Conservation (phyloP, 2,888 invertebrate species). For the Ophion obscuratus region DNA sequence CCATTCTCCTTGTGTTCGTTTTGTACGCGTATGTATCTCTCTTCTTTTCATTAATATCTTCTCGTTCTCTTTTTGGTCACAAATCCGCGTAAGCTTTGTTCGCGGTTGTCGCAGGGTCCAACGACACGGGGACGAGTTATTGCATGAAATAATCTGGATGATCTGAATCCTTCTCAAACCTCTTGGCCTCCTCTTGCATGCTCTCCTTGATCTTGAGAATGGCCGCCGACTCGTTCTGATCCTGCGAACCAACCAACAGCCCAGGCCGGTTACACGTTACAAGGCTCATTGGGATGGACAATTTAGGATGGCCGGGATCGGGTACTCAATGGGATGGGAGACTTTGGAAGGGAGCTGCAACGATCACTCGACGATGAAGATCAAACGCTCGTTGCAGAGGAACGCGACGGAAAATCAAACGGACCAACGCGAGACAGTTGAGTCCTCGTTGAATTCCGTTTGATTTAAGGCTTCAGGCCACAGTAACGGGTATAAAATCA, state of each 20-base stretch:
- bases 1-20: conserved; percentile 23
- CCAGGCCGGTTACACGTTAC: conserved; percentile 83
- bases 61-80: conserved; percentile 60
- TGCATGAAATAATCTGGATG: conserved; percentile 99
- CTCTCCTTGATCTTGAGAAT: conserved; percentile 99
- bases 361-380: background rate
- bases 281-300: background rate
- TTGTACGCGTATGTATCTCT: background rate
- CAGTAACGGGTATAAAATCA: no score
- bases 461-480: background rate
- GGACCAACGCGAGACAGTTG: background rate
- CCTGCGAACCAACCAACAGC: conserved; percentile 86
- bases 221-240: conserved; percentile 99
- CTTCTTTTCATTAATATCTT: conserved; percentile 50
- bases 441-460: background rate
- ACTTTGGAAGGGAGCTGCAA: background rate
- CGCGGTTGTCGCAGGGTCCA: conserved; percentile 78
- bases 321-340: background rate
- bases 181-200: conserved; percentile 99
- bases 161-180: conserved; percentile 98
- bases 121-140: conserved; percentile 86
- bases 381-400: background rate
- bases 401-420: conserved; percentile 23
- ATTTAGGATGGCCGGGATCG: background rate
- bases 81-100: conserved; percentile 73